phyloP scores from a whole-genome alignment of 2,888 invertebrate genomes.

The Pardosa pseudoannulata region DNA sequence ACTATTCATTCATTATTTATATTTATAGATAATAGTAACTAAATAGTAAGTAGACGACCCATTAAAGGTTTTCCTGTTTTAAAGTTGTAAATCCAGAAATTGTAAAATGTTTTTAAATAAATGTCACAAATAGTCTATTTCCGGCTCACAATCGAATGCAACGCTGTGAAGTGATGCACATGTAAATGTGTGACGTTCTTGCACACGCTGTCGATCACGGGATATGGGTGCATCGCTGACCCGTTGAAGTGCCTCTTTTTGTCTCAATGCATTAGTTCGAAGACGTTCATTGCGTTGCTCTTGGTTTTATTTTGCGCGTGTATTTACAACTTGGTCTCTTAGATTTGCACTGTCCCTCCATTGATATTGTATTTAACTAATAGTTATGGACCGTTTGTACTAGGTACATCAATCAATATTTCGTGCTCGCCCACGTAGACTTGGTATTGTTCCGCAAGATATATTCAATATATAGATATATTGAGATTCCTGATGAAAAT shows the following conservation, averaged over 20 bases:
- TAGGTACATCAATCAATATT: background rate
- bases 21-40: too few species aligned
- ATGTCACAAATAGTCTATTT: constrained; percentile 1
- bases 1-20: too few species aligned
- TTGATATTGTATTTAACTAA: background rate
- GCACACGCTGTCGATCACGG: background rate
- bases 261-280: constrained; percentile 2
- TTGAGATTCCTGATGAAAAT: background rate
- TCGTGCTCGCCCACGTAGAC: background rate
- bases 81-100: too few species aligned
- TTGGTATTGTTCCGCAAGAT: background rate
- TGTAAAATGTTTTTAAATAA: too few species aligned
- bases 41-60: too few species aligned
- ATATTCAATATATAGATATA: background rate
- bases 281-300: constrained; percentile 6
- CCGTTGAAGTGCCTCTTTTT: background rate
- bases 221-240: background rate
- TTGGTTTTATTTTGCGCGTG: background rate
- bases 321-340: background rate
- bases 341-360: background rate
- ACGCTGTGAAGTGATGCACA: background rate
- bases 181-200: background rate
- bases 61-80: too few species aligned
- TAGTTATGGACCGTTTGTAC: background rate
- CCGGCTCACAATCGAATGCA: background rate